phyloP scores from a whole-genome alignment of 2,797 vertebrate species.

The Alcedo atthis region DNA sequence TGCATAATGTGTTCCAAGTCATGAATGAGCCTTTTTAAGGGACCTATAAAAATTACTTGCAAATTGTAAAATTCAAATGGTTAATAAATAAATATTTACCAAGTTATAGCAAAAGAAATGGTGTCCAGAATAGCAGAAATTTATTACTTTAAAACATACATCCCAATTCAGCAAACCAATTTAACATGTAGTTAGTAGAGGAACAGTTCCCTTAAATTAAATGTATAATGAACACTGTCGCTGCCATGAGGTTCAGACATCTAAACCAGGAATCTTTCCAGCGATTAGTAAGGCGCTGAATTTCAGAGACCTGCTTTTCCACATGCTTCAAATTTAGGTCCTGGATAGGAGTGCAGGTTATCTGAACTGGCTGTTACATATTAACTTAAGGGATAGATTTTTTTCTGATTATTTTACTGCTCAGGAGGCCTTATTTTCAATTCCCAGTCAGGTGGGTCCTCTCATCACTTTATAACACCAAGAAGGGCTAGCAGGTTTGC shows the following conservation, averaged over 20 bases:
- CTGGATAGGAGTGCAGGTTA: not conserved
- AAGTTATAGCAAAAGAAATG: not conserved
- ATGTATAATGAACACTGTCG: not conserved
- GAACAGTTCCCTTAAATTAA: not conserved
- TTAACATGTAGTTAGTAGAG: not conserved
- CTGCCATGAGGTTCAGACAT: not conserved
- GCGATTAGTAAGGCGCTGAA: fast-evolving
- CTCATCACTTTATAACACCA: not conserved
- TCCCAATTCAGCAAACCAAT: not conserved
- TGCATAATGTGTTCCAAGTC: not conserved
- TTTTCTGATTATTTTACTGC: not conserved
- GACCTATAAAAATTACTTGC: not conserved
- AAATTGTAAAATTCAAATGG: not conserved
- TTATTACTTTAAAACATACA: not conserved
- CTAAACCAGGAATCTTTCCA: conserved; percentile 6
- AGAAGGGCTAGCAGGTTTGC: not conserved
- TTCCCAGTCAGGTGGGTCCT: not conserved
- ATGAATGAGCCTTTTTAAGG: not conserved
- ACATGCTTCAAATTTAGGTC: conserved; percentile 16
- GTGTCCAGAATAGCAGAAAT: not conserved
- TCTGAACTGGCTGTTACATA: not conserved
- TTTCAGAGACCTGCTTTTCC: conserved; percentile 8
- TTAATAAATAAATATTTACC: conserved; percentile 22
- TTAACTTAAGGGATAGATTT: not conserved
- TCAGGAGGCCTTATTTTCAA: not conserved